Conservation (phyloP, 2,113 vertebrate species). For the Gracilinanus agilis region DNA sequence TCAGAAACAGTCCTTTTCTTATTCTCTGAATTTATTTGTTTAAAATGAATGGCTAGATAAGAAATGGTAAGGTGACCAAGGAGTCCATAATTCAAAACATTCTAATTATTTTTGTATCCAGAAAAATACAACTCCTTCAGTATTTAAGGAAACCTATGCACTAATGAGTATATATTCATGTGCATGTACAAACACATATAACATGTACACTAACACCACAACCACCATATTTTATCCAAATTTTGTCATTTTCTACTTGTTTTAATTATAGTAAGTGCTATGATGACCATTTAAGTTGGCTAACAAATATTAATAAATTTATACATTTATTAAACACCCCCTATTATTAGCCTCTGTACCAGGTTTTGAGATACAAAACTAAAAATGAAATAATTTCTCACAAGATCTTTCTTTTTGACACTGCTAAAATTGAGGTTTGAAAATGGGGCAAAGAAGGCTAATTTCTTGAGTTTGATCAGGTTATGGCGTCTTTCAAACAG, state of each 20-base stretch:
- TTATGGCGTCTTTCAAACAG: background rate
- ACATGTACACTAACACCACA: background rate
- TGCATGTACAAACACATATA: background rate
- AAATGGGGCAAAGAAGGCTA: background rate
- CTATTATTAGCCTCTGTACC: background rate
- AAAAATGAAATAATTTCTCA: background rate
- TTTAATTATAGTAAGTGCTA: background rate
- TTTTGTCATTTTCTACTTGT: background rate
- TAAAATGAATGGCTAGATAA: background rate
- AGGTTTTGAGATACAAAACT: background rate
- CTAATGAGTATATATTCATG: too few species aligned
- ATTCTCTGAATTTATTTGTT: background rate
- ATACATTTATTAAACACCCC: background rate
- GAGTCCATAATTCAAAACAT: background rate
- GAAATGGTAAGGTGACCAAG: background rate
- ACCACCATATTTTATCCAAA: background rate
- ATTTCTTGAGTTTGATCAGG: background rate
- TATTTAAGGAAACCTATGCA: background rate
- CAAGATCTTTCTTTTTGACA: background rate
- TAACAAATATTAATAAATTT: background rate
- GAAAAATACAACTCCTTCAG: too few species aligned
- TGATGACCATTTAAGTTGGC: background rate
- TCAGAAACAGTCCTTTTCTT: background rate
- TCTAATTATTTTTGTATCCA: background rate
- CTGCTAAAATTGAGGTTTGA: background rate